These are phyloP conservation scores for Rhagophthalmus giganteus DNA, from an alignment of 2,888 invertebrate genomes.

Conservation along the genomic window DNA sequence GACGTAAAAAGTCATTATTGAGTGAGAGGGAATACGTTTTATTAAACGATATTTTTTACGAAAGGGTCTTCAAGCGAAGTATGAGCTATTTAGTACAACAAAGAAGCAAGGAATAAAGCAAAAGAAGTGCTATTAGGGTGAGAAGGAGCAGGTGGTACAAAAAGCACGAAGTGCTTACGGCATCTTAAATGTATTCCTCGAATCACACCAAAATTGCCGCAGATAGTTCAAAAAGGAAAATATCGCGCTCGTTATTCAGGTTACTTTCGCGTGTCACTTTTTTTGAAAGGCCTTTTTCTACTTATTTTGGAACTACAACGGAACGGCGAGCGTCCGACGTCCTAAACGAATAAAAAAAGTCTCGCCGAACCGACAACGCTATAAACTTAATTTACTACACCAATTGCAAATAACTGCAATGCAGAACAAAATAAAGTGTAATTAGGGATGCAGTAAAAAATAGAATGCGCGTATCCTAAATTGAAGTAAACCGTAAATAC, in stretches of 20 bases:
- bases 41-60: slow-evolving; percentile 48
- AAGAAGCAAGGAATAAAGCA: slow-evolving; percentile 39
- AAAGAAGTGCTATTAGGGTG: slow-evolving; percentile 43
- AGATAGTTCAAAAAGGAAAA: slow-evolving; percentile 12
- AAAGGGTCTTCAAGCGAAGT: slow-evolving; percentile 34
- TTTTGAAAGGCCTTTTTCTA: background rate
- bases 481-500: too few species aligned
- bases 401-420: slow-evolving; percentile 31
- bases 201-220: slow-evolving; percentile 24
- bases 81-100: slow-evolving; percentile 44
- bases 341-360: background rate
- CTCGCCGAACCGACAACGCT: slow-evolving; percentile 1
- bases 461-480: background rate
- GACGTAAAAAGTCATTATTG: slow-evolving; percentile 14
- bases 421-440: slow-evolving; percentile 22
- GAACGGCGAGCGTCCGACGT: too few species aligned
- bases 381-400: slow-evolving; percentile 23
- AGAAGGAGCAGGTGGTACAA: slow-evolving; percentile 46
- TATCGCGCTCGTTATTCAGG: slow-evolving; percentile 17
- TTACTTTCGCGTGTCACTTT: slow-evolving; percentile 1
- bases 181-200: slow-evolving; percentile 22
- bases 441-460: slow-evolving; percentile 7
- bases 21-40: slow-evolving; percentile 40
- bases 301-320: too few species aligned
- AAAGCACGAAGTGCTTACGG: slow-evolving; percentile 32